phyloP scores from a whole-genome alignment of 1,140 invertebrate genomes.

The Andricus grossulariae region DNA sequence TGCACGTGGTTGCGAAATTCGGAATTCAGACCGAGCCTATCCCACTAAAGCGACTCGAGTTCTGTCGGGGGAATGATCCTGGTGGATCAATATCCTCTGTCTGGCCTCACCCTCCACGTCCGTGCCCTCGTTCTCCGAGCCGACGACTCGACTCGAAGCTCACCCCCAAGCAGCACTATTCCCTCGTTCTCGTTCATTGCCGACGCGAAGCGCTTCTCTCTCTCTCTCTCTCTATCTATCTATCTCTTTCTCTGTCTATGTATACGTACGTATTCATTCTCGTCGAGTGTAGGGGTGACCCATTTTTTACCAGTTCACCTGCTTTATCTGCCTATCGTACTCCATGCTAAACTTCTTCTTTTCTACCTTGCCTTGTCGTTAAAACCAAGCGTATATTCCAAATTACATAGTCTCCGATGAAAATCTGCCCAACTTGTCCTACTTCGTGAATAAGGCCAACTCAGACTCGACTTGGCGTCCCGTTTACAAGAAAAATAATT shows the following conservation, averaged over 20 bases:
- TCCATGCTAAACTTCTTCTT: too few species aligned
- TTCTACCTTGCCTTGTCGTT: too few species aligned
- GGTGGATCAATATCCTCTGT: conserved; percentile 72
- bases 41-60: conserved; percentile 58
- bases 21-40: conserved; percentile 61
- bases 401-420: too few species aligned
- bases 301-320: conserved; percentile 37
- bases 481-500: too few species aligned
- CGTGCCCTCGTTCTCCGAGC: conserved; percentile 44
- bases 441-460: too few species aligned
- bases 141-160: conserved; percentile 49
- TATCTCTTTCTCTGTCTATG: too few species aligned
- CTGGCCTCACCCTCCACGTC: conserved; percentile 69
- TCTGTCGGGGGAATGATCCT: conserved; percentile 63
- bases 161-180: conserved; percentile 3
- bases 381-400: too few species aligned
- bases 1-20: neutral
- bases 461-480: too few species aligned
- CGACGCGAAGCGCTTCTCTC: neutral
- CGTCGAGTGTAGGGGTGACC: conserved; percentile 4
- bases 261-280: neutral
- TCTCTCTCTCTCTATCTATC: neutral
- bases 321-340: conserved; percentile 4
- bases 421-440: too few species aligned
- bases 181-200: conserved; percentile 7